A percentile compares a stretch with the other conserved stretches of the same genome.
These are phyloP conservation scores for Brachypalpus laphriformis DNA, from an alignment of 2,888 invertebrate genomes.

Conservation along the genomic window DNA sequence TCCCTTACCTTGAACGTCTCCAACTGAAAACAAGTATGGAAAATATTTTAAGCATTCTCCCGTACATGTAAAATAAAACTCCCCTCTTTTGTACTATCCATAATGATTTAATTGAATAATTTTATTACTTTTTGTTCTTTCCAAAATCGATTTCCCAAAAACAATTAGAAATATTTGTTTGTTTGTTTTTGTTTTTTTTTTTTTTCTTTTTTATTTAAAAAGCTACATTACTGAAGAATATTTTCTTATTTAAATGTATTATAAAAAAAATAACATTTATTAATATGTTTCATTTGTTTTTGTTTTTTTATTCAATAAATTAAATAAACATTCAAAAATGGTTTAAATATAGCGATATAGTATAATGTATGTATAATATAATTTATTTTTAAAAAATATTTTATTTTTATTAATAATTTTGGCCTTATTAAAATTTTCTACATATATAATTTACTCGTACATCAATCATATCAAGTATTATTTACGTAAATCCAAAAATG, in stretches of 20 bases:
- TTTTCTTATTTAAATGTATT: conserved; percentile 27
- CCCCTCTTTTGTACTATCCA: conserved; percentile 30
- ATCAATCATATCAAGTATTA: conserved; percentile 21
- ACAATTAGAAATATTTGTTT: conserved; percentile 50
- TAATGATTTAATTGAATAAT: conserved; percentile 62
- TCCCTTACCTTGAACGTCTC: too few relatives aligned
- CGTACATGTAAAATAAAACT: too few relatives aligned
- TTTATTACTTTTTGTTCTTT: conserved; percentile 20
- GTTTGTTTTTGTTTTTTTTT: too few relatives aligned
- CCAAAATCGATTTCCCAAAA: conserved; percentile 36
- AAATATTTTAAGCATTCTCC: too few relatives aligned
- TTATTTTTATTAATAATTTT: conserved; percentile 44
- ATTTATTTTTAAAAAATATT: conserved; percentile 37
- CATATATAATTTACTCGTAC: conserved; percentile 39
- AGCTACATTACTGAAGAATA: conserved; percentile 56
- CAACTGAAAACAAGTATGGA: too few relatives aligned
- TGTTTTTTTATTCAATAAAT: conserved; percentile 11
- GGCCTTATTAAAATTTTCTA: conserved; percentile 46
- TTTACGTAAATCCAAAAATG: conserved; percentile 34
- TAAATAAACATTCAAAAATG: conserved; percentile 38
- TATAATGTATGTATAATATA: conserved; percentile 7
- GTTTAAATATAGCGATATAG: conserved; percentile 39
- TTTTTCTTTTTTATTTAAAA: conserved; percentile 55
- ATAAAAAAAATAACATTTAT: conserved; percentile 49
- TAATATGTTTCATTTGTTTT: background rate